Evolutionary conservation across 2,797 vertebrate genomes (phyloP).

Genomic region (Telmatherina bonti): DNA sequence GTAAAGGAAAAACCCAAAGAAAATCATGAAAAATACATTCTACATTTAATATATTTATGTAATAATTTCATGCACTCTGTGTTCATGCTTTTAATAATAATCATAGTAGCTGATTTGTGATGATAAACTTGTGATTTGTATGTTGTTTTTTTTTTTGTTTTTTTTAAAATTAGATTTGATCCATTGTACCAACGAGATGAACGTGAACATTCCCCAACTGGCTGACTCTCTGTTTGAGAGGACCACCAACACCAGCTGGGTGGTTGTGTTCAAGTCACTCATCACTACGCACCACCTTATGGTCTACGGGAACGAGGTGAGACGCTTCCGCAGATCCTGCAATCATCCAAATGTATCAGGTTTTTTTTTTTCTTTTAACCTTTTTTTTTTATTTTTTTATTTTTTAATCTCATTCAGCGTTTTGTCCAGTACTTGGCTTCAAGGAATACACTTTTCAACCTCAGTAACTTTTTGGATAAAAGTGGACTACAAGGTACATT

Average conservation of each 20-base stretch:
- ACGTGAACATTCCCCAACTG: constrained; percentile 99
- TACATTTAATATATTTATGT: not conserved
- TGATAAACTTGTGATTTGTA: not conserved
- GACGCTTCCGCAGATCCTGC: not conserved
- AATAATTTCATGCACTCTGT: not conserved
- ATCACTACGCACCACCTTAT: constrained; percentile 99
- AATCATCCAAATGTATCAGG: not conserved
- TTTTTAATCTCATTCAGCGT: constrained; percentile 86
- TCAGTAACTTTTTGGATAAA: constrained; percentile 99
- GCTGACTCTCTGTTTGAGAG: constrained; percentile 98
- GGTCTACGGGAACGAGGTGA: constrained; percentile 99
- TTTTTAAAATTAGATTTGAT: constrained; percentile 99
- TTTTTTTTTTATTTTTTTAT: constrained; percentile 12
- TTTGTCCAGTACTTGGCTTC: constrained; percentile 99
- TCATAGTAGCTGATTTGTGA: not conserved
- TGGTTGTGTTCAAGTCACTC: constrained; percentile 98
- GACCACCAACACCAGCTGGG: constrained; percentile 99
- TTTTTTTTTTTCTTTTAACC: not conserved
- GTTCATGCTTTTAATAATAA: too few relatives aligned
- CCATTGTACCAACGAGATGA: constrained; percentile 99
- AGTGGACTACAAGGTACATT: constrained; percentile 97
- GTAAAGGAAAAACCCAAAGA: not conserved
- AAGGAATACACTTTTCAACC: constrained; percentile 99
- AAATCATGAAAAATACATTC: not conserved
- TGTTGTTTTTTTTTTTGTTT: not conserved